Conservation (phyloP, 1,140 invertebrate species). For the Drosophila sp. region DNA sequence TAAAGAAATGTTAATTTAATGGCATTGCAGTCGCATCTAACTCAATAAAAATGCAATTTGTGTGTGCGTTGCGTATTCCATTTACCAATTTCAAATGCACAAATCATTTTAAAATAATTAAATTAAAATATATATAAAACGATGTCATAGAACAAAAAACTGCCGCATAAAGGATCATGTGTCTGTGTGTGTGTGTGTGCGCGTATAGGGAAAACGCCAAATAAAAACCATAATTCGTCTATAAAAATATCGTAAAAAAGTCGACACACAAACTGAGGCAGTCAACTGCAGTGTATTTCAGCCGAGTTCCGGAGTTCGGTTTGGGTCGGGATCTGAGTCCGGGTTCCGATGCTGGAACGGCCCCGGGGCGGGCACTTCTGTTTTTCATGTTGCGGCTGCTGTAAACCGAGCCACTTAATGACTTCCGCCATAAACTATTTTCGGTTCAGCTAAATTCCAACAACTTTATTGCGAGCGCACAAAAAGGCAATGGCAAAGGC, state of each 20-base stretch:
- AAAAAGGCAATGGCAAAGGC: constrained; percentile 48
- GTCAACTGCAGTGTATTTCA: constrained; percentile 2
- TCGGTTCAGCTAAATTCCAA: constrained; percentile 83
- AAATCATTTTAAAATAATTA: constrained; percentile 82
- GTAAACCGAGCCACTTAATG: constrained; percentile 83
- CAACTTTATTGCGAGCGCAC: constrained; percentile 76
- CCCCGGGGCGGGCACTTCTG: constrained; percentile 71
- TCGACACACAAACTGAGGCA: constrained; percentile 49
- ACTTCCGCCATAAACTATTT: constrained; percentile 83
- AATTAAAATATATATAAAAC: constrained; percentile 52
- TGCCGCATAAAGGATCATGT: constrained; percentile 62
- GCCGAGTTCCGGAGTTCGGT: neutral
- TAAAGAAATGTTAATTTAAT: constrained; percentile 75
- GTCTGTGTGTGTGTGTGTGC: constrained; percentile 20
- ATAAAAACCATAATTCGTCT: constrained; percentile 83
- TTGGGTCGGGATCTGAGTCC: constrained; percentile 2
- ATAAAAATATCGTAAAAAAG: constrained; percentile 82
- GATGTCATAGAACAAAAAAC: constrained; percentile 35
- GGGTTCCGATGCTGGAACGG: constrained; percentile 16
- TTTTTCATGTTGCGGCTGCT: constrained; percentile 83
- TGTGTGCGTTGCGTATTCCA: constrained; percentile 53
- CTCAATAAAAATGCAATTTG: constrained; percentile 76
- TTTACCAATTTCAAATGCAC: constrained; percentile 51
- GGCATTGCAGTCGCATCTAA: constrained; percentile 53
- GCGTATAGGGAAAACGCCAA: constrained; percentile 58